Percentiles rank a stretch among this genome's conserved stretches.
These are phyloP conservation scores for Sibirionetta formosa DNA, from an alignment of 2,797 vertebrate species.

Conservation along the genomic window DNA sequence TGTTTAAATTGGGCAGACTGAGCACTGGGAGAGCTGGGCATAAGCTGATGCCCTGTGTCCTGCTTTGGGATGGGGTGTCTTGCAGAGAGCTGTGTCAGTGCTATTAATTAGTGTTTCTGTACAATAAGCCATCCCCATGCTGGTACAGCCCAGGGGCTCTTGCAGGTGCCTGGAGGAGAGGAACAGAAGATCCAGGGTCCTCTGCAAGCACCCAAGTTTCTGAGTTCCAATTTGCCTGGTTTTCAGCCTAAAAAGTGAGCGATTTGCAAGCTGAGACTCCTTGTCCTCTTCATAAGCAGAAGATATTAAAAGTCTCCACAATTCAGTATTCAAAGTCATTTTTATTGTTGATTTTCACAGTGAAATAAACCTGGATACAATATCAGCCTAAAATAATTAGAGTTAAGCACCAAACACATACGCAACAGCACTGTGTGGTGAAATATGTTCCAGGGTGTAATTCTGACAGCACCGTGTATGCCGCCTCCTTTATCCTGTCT, in stretches of 20 bases:
- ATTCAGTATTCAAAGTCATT: background rate
- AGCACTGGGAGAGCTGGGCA: accelerated
- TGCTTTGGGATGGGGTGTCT: background rate
- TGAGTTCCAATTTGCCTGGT: accelerated
- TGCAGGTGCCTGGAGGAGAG: background rate
- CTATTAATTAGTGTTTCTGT: background rate
- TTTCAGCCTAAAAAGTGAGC: background rate
- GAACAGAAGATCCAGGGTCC: background rate
- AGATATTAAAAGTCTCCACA: background rate
- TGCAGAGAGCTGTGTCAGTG: background rate
- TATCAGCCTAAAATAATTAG: background rate
- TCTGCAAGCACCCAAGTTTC: accelerated
- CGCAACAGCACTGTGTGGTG: background rate
- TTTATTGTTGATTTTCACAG: constrained; percentile 58
- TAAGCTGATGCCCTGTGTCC: accelerated
- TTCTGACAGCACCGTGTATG: background rate
- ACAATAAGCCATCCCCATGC: accelerated
- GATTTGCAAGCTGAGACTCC: background rate
- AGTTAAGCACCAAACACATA: background rate
- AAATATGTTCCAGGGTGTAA: background rate
- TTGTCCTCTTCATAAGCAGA: background rate
- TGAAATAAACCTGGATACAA: background rate
- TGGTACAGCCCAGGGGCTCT: background rate
- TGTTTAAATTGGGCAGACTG: background rate
- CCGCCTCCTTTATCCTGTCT: background rate